These are phyloP conservation scores for Melanostoma mellinum DNA, from an alignment of 2,888 invertebrate genomes.

Conservation along the genomic window DNA sequence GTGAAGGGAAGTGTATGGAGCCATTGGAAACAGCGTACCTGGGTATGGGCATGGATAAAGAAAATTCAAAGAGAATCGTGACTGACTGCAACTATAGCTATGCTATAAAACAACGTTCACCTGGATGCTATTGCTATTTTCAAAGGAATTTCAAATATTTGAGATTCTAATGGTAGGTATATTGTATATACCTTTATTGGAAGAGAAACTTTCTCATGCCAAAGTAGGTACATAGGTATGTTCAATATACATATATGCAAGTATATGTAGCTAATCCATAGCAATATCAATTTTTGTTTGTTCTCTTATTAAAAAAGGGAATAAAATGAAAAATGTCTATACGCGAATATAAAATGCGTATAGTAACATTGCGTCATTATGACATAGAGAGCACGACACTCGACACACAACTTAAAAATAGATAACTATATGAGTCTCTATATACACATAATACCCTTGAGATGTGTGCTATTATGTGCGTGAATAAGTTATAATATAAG, in stretches of 20 bases:
- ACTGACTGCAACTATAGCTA: slow-evolving; percentile 37
- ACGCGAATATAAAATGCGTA: slow-evolving; percentile 53
- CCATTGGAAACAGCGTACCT: not conserved
- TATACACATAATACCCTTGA: slow-evolving; percentile 23
- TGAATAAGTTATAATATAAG: too few relatives aligned
- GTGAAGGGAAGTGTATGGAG: slow-evolving; percentile 1
- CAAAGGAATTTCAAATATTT: slow-evolving; percentile 54
- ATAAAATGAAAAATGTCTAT: slow-evolving; percentile 32
- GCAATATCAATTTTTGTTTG: too few relatives aligned
- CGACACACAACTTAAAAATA: slow-evolving; percentile 26
- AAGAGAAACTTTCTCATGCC: slow-evolving; percentile 54
- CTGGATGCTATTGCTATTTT: slow-evolving; percentile 43
- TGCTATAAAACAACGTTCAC: slow-evolving; percentile 34
- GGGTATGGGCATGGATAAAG: slow-evolving; percentile 2
- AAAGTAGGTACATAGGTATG: not conserved
- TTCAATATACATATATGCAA: too few relatives aligned
- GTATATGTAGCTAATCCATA: too few relatives aligned
- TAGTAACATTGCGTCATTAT: slow-evolving; percentile 51
- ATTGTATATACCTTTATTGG: slow-evolving; percentile 8
- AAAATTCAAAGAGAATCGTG: slow-evolving; percentile 48
- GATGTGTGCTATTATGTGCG: not conserved
- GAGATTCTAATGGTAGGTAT: slow-evolving; percentile 44
- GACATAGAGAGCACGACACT: slow-evolving; percentile 30
- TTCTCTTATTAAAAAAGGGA: not conserved
- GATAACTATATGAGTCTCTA: not conserved